These are phyloP conservation scores for Spilogale gracilis DNA, from an alignment of 2,113 vertebrate genomes.

Conservation along the genomic window DNA sequence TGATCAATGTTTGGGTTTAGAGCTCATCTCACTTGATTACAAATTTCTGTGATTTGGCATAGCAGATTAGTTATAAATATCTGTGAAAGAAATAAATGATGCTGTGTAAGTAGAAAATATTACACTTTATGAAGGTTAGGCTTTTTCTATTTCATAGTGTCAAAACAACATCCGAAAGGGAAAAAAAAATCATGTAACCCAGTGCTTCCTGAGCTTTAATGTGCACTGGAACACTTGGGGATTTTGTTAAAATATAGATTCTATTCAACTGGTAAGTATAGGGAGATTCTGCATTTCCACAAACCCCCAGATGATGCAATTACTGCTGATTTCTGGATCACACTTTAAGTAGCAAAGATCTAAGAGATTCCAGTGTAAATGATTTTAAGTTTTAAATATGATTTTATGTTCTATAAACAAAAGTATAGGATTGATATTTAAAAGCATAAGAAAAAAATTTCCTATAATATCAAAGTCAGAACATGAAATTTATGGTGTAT, in stretches of 20 bases:
- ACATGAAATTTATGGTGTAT: not conserved
- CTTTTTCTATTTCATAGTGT: not conserved
- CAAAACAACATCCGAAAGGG: not conserved
- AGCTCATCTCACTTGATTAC: not conserved
- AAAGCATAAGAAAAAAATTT: not conserved
- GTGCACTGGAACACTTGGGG: not conserved
- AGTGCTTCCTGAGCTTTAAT: not conserved
- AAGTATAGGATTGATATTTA: not conserved
- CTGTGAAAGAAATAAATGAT: not conserved
- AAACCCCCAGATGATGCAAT: not conserved
- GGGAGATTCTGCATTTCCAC: not conserved
- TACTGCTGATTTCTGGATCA: not conserved
- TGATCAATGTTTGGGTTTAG: not conserved
- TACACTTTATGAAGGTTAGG: not conserved
- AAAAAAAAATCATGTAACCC: not conserved
- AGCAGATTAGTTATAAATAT: conserved; percentile 13
- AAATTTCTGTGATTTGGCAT: not conserved
- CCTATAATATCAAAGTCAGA: not conserved
- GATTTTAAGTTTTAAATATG: not conserved
- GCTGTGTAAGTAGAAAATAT: not conserved
- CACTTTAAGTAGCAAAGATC: not conserved
- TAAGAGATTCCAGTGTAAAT: not conserved
- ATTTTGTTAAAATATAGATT: not conserved
- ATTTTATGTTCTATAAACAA: not conserved
- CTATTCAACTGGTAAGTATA: not conserved